Percentiles rank a stretch among this genome's conserved stretches.
These are phyloP conservation scores for Craterocephalus amniculus DNA, from an alignment of 2,797 vertebrate genomes.

Conservation along the genomic window DNA sequence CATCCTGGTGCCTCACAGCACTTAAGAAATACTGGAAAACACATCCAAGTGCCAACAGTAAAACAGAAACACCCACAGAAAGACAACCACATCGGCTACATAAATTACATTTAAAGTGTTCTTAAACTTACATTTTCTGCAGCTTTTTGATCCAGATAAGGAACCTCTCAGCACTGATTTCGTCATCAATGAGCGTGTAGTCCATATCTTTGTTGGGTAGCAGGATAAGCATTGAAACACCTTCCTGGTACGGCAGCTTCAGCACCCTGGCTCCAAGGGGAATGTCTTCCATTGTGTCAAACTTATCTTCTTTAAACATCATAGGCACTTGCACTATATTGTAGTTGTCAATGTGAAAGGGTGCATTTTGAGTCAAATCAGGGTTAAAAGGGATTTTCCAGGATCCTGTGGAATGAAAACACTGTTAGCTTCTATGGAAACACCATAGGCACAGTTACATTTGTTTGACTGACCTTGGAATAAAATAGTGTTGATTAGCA, in stretches of 20 bases:
- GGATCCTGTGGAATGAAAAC: constrained; percentile 77
- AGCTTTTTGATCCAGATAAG: constrained; percentile 85
- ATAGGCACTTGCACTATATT: constrained; percentile 86
- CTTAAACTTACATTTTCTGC: constrained; percentile 79
- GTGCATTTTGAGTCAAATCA: constrained; percentile 72
- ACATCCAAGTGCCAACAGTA: neutral
- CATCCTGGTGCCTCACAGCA: neutral
- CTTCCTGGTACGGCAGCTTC: constrained; percentile 87
- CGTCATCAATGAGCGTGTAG: constrained; percentile 88
- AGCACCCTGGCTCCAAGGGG: constrained; percentile 83
- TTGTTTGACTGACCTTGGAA: constrained; percentile 86
- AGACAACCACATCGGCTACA: neutral
- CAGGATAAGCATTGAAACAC: constrained; percentile 88
- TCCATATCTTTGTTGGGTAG: constrained; percentile 85
- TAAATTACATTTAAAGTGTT: neutral
- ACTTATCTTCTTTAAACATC: constrained; percentile 86
- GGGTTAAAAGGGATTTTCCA: constrained; percentile 88
- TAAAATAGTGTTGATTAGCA: constrained; percentile 88
- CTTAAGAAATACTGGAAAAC: neutral
- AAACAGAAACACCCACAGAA: neutral
- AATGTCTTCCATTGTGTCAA: constrained; percentile 82
- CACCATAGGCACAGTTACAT: constrained; percentile 10
- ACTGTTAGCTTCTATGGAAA: constrained; percentile 15
- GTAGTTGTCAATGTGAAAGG: constrained; percentile 91
- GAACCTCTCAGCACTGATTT: constrained; percentile 83